Evolutionary conservation across 2,888 invertebrate genomes (phyloP), one percentile per base, ranked within the genome.

Genomic region (Drosophila anceps): DNA sequence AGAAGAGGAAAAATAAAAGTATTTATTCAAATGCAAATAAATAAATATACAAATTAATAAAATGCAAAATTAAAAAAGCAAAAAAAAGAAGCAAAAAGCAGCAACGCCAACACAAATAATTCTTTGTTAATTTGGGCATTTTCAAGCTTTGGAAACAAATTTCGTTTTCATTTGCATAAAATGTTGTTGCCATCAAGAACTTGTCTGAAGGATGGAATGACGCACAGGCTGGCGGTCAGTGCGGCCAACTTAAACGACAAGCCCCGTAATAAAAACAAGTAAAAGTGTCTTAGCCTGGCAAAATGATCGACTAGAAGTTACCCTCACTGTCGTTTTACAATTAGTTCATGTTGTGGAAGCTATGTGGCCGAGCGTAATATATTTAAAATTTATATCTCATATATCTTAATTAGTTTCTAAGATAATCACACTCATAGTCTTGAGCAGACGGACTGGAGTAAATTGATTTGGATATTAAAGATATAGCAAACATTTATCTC

Each of bases 91-190:
- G n/a, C n/a, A 24, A 55, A 37, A 29, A 63, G 60, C 31, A 41
- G 58, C 55, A 29, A 48, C 18, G 18, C 66, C 18, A 48, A 62
- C 48, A 68, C 33, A 68, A 62, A 84, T 84, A 81, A 74, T 87
- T 69, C 62, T 70, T 84, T 67, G 67, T 79, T 88, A 79, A 85
- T 85, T 79, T 75, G 83, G 54, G 62, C 60, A 60, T 67, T 57
- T 79, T 67, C 51, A 53, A 58, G 76, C 78, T 65, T 68, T 81
- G 72, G 72, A 67, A 80, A 73, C 79, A 73, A 82, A 81, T 82
- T 82, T 82, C 82, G 75, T 81, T 82, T 82, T 80, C 82, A 82
- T 82, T 82, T 82, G 83, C 82, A 82, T 82, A 82, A 82, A 73
- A 71, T 75, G 62, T 67, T 64, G 69, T 48, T 68, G 62, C 65